Evolutionary conservation across 1,140 invertebrate genomes (phyloP).

Genomic region (Trachymyrmex septentrionalis): DNA sequence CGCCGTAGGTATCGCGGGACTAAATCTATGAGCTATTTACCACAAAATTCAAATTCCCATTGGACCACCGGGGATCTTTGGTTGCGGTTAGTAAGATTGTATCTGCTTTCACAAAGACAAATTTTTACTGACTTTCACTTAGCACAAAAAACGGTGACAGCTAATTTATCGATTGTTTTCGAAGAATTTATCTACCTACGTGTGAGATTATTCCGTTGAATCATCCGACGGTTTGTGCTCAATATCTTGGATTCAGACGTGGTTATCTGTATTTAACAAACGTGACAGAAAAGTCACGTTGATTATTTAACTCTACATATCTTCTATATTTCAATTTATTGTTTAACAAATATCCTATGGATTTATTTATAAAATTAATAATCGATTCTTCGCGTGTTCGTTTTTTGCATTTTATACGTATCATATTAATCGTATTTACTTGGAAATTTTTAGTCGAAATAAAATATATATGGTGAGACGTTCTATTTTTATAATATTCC

Average conservation of each 20-base stretch:
- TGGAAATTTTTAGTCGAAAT: background rate
- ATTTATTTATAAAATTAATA: conserved; percentile 28
- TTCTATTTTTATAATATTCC: background rate
- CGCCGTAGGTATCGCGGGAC: conserved; percentile 66
- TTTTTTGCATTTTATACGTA: background rate
- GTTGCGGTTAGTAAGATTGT: background rate
- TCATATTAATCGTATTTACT: background rate
- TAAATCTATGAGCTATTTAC: conserved; percentile 69
- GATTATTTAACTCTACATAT: background rate
- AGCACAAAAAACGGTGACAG: background rate
- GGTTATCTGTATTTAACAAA: conserved; percentile 30
- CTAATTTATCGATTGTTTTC: background rate
- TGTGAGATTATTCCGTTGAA: conserved; percentile 28
- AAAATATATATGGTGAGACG: background rate
- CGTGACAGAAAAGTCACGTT: conserved; percentile 10
- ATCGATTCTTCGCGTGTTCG: background rate
- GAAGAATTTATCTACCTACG: conserved; percentile 27
- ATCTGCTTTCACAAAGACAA: background rate
- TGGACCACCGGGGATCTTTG: conserved; percentile 41
- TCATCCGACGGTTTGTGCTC: background rate
- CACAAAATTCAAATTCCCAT: conserved; percentile 59
- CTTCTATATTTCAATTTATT: background rate
- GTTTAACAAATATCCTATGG: background rate
- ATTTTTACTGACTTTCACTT: conserved; percentile 1
- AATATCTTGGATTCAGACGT: conserved; percentile 1